phyloP scores from a whole-genome alignment of 2,797 vertebrate species.

The Ciconia nigra region DNA sequence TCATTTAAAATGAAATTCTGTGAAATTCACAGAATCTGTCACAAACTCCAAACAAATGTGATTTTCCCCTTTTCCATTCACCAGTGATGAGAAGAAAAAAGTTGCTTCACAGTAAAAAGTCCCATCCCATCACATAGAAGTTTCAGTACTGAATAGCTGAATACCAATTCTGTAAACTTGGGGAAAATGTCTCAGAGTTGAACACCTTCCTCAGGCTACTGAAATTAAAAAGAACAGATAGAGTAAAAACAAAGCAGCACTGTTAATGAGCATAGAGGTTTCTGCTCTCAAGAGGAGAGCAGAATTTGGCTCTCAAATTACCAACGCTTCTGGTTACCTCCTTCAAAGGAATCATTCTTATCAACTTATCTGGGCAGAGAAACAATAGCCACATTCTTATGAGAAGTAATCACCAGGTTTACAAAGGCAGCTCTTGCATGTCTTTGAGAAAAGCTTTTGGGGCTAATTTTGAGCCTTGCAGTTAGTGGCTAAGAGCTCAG shows the following conservation, averaged over 20 bases:
- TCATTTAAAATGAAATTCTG: background rate
- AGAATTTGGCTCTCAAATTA: background rate
- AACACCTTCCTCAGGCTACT: background rate
- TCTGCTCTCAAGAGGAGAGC: background rate
- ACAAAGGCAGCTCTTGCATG: background rate
- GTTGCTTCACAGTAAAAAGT: background rate
- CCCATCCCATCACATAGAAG: background rate
- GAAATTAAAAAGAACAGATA: background rate
- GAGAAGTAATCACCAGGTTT: background rate
- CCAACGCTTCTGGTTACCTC: background rate
- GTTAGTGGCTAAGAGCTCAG: background rate
- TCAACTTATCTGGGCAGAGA: background rate
- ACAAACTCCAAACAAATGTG: background rate
- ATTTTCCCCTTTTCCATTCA: background rate
- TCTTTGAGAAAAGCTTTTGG: background rate
- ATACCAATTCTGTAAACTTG: background rate
- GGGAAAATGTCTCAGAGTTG: background rate
- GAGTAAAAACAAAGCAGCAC: background rate
- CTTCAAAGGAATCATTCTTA: constrained; percentile 14
- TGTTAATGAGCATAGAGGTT: background rate
- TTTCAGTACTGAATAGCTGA: background rate
- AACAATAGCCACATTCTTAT: constrained; percentile 31
- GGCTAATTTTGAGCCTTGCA: background rate
- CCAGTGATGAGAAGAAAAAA: background rate
- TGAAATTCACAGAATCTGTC: background rate